phyloP scores from a whole-genome alignment of 2,113 vertebrate species.

The Centropus unirufus region DNA sequence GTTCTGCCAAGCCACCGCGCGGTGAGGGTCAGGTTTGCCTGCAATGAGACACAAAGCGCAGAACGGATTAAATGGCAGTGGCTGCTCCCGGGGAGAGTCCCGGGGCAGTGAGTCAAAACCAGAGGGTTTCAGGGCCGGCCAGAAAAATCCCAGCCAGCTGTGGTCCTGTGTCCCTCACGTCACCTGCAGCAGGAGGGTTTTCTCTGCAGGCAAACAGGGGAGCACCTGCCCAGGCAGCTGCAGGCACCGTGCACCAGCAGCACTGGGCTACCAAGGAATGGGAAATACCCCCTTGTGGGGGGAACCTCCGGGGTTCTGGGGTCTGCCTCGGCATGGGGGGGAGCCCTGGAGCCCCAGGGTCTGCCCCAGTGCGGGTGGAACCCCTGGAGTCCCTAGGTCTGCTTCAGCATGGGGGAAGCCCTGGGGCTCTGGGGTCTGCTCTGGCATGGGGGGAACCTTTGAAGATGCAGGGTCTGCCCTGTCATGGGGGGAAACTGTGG shows the following conservation, averaged over 20 bases:
- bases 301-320: background rate
- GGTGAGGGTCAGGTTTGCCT: rapidly evolving
- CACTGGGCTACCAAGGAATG: rapidly evolving
- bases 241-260: rapidly evolving
- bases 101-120: background rate
- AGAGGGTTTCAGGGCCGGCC: background rate
- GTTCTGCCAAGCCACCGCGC: background rate
- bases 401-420: background rate
- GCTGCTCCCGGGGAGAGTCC: background rate
- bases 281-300: background rate
- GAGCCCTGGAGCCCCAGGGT: background rate
- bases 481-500: too few relatives aligned
- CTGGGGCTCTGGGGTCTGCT: background rate
- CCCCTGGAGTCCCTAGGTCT: background rate
- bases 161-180: background rate
- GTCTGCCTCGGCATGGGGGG: too few relatives aligned
- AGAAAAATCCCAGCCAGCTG: constrained; percentile 37
- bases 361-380: background rate
- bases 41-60: rapidly evolving
- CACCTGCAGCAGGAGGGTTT: background rate
- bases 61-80: rapidly evolving
- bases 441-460: background rate
- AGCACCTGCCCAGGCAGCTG: constrained; percentile 28
- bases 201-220: background rate
- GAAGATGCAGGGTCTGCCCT: background rate